Evolutionary conservation across 92 coral and sea anemone genomes (phyloP).

Genomic region (Chrysogorgia sp.): DNA sequence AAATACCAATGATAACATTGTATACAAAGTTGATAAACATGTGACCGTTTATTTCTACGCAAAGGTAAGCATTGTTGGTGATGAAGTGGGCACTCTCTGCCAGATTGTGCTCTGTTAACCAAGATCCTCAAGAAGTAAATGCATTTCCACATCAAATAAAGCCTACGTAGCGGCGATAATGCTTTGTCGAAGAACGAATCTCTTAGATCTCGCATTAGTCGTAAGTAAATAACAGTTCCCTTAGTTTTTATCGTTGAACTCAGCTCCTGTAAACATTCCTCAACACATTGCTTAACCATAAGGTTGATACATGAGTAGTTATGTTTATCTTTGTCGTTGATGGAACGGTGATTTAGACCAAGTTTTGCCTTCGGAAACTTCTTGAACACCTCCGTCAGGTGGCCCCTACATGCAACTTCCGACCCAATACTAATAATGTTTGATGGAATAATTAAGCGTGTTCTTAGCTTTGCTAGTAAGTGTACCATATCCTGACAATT

Average conservation of each 20-base stretch:
- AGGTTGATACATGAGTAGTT: conserved; percentile 14
- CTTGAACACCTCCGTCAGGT: conserved; percentile 5
- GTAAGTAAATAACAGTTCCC: conserved; percentile 8
- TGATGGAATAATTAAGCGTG: conserved; percentile 17
- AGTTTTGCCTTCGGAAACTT: conserved; percentile 31
- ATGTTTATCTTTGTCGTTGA: conserved; percentile 8
- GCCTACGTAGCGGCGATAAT: conserved; percentile 7
- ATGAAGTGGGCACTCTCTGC: conserved; percentile 25
- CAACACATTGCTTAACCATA: conserved; percentile 22
- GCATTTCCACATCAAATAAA: conserved; percentile 29
- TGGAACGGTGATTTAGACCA: conserved; percentile 10
- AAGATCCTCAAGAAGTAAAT: conserved; percentile 2
- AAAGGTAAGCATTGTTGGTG: conserved; percentile 29
- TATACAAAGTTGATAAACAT: conserved; percentile 8
- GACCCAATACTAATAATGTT: conserved; percentile 13
- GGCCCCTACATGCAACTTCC: conserved; percentile 23
- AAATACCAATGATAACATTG: conserved; percentile 15
- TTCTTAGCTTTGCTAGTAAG: conserved; percentile 2
- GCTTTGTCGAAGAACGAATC: conserved; percentile 32
- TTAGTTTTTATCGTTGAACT: conserved; percentile 2
- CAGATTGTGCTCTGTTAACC: background rate
- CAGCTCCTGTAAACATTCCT: conserved; percentile 13
- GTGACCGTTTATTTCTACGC: conserved; percentile 24
- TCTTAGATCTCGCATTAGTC: conserved; percentile 20
- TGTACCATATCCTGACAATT: background rate